Conservation (phyloP, 1,140 invertebrate species). For the Meloidogyne floridensis region DNA sequence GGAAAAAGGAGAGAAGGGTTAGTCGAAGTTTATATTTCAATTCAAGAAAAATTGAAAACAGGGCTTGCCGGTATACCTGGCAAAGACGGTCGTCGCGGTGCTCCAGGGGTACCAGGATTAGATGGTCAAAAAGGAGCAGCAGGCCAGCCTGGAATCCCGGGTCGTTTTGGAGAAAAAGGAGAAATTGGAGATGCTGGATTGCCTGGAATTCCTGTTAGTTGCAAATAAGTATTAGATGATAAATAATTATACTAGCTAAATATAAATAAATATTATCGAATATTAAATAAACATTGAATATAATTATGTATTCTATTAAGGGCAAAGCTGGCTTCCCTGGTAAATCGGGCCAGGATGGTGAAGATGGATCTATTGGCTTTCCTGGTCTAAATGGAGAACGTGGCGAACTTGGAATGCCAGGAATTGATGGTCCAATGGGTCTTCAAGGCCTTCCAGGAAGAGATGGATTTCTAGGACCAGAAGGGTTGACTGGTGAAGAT, state of each 20-base stretch:
- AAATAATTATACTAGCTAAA: too few species aligned
- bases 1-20: constrained; percentile 43
- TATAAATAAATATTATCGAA: too few species aligned
- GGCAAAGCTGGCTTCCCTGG: constrained; percentile 35
- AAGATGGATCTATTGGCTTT: constrained; percentile 41
- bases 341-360: constrained; percentile 21
- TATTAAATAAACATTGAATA: too few species aligned
- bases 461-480: constrained; percentile 23
- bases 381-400: constrained; percentile 35
- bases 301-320: neutral
- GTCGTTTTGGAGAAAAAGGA: constrained; percentile 36
- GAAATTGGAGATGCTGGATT: constrained; percentile 31
- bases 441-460: constrained; percentile 14
- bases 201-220: constrained; percentile 31
- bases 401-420: constrained; percentile 35
- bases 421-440: constrained; percentile 30
- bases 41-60: neutral
- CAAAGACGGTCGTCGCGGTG: constrained; percentile 35
- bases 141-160: constrained; percentile 37
- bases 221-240: neutral
- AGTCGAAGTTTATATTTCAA: neutral
- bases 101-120: constrained; percentile 35
- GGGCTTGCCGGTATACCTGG: constrained; percentile 50
- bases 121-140: constrained; percentile 21
- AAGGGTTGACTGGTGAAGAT: constrained; percentile 38